Base-by-base conservation (phyloP, 2,888 invertebrate genomes). In the Agonopterix alstromeriana region DNA sequence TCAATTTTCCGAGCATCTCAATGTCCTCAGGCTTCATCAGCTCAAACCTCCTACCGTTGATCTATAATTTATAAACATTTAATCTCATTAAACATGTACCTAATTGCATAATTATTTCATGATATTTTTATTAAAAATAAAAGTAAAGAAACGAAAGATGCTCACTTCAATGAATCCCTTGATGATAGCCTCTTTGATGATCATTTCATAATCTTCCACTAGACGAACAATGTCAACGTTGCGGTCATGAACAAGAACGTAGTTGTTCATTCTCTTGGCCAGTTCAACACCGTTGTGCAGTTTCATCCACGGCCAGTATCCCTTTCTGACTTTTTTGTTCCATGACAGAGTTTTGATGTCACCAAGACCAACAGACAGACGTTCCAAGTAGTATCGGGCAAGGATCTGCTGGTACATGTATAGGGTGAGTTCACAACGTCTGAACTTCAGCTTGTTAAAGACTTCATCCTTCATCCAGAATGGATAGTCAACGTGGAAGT, bases 361-460 rank as follows among this genome's bases (percentile, higher is more conserved):
- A 38, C 87, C 89, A 36, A 91, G 60, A 38, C 82, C 87, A 50
- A 90, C 89, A 3, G 90, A 85, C 2, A 90, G 63, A 55, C 91
- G 87, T 53, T 91, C 90, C 48, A 91, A 57, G 60, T 90, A 84
- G 67, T 90, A 90, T 53, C 92, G 90, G 45, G 93, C 93, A 49
- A 93, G 72, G 8, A 93, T 82, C 70, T 93, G 92, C 66, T 93
- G 93, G 73, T 92, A 91, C 63, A 89, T 87, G 73, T 90, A 91
- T 55, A 90, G 73, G 59, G 90, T 92, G 3, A 90, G 70, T 67
- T 92, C 91, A 47, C 89, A 90, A 45, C 90, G 90, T 47, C 82
- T 75, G 36, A 58, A 61, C 52, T 70, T 77, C 10, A 67, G 65
- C 54, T 81, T 81, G 60, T 77, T 73, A 46, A 74, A 77, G 40